Base-by-base conservation (phyloP, 2,888 invertebrate species). In the Thymelicus lineola region DNA sequence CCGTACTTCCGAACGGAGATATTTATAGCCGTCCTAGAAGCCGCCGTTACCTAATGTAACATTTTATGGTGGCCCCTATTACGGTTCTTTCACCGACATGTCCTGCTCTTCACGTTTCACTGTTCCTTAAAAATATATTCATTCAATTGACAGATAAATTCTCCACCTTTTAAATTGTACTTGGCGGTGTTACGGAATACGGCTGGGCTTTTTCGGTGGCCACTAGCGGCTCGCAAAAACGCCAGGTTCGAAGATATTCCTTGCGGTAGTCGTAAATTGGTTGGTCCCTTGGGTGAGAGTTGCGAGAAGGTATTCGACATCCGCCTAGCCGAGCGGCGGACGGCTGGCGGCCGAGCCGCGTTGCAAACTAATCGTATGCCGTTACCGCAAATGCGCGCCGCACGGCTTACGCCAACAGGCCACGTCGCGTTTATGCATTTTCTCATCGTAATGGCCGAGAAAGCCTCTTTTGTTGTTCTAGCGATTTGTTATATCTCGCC, bases 11-110 rank as follows among this genome's bases (percentile, higher is more conserved):
- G 86, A 92, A 91, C 89, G 88, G 88, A 90, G 89, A 93, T 93
- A 93, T 93, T 93, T 93, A 93, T 93, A 89, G 92, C 91, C 88
- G 90, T 86, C 90, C 90, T 90, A 90, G 90, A 91, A 92, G 91
- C 92, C 89, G 89, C 91, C 89, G 88, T 91, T 92, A 92, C 92
- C 92, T 93, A 92, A 93, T 92, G 92, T 91, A 87, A 92, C 93
- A 84, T 92, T 93, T 93, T 93, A 93, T 91, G 93, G 90, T 90
- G 80, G 87, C 89, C 91, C 93, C 93, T 93, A 93, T 93, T 93
- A 92, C 92, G 90, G 88, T 86, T 84, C 84, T 86, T 84, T 83
- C 83, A 82, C 85, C 83, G 82, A 82, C 82, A 83, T 85, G 85
- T 84, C 83, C 82, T 80, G 82, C 84, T 80, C 81, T 80, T 81